Base-by-base conservation (phyloP, 1,140 invertebrate genomes). In the Lycorma delicatula region DNA sequence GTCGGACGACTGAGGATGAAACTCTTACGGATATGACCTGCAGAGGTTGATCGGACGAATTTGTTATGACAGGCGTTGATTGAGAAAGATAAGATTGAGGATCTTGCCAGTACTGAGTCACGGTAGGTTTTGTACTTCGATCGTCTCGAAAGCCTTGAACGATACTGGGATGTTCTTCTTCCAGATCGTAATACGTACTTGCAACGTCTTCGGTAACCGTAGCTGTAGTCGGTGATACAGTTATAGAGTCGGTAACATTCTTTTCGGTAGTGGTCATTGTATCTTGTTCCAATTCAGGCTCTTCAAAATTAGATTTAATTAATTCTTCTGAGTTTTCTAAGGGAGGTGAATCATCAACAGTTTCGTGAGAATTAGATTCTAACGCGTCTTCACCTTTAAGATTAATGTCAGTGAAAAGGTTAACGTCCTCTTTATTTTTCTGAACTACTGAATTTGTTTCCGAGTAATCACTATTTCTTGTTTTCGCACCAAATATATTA, bases 381-480 rank as follows among this genome's bases (percentile, higher is more conserved):
- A 0, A 71, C 68, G 46, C 41, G 54, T 77, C 71, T 58, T 70
- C 66, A 20, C 70, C 66, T 27, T 70, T 68, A 12, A 70, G 70
- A 51, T 74, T 69, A 9, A 70, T 69, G 18, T 67, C 63, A 20
- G 69, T 65, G 63, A 69, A 72, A 63, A 75, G 70, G 34, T 58
- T 55, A 41, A 29, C 31, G 50, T 9, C 58, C 56, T 67, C 20
- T 63, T 52, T 16, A 13, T n/a, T 3, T 18, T 38, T 13, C 7
- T 38, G 36, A 16, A 44, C 41, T 44, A 22, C 46, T 34, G 62
- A 36, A 20, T 6, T 51, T 31, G 23, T 51, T 31, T 47, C 46
- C 12, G 34, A 5, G 23, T 23, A 25, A n/a, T 18, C 26, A n/a
- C 16, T n/a, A 3, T 20, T 29, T 22, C 20, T 41, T 25, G 47